phyloP scores from a whole-genome alignment of 2,888 invertebrate species.

The Tridacna gigas region DNA sequence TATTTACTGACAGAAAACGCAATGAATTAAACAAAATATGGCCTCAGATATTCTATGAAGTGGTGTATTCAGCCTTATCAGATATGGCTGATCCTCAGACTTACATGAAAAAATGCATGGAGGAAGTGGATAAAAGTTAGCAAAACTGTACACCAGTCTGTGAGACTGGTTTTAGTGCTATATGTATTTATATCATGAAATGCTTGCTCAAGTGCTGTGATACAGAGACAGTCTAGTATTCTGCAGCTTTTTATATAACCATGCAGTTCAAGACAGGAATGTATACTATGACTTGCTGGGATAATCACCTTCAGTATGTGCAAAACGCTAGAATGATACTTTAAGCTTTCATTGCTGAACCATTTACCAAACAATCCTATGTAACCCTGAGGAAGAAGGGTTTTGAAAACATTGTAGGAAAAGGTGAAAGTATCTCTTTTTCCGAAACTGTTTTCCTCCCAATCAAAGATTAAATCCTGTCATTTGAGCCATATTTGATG shows the following conservation, averaged over 20 bases:
- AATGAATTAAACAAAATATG: conserved; percentile 78
- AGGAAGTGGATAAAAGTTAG: conserved; percentile 78
- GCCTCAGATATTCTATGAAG: conserved; percentile 80
- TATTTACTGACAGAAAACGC: conserved; percentile 80
- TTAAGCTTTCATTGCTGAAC: too few species aligned
- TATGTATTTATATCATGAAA: background rate
- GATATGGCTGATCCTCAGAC: conserved; percentile 79
- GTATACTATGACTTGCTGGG: background rate
- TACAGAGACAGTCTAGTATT: background rate
- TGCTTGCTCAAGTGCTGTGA: conserved; percentile 28
- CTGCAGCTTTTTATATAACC: background rate
- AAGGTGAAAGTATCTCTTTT: too few species aligned
- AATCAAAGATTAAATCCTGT: too few species aligned
- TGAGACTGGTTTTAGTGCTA: conserved; percentile 31
- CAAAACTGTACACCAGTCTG: conserved; percentile 34
- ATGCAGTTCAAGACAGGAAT: background rate
- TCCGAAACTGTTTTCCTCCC: too few species aligned
- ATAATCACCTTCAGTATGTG: too few species aligned
- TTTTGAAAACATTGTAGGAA: too few species aligned
- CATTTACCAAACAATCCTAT: too few species aligned
- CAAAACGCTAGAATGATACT: too few species aligned
- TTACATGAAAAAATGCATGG: conserved; percentile 81
- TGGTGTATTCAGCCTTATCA: conserved; percentile 78
- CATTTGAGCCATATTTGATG: too few species aligned
- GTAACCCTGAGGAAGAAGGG: too few species aligned